Percentiles rank a stretch among this genome's conserved stretches.
Conservation (phyloP, 2,113 vertebrate species). For the Morphnarchus princeps region DNA sequence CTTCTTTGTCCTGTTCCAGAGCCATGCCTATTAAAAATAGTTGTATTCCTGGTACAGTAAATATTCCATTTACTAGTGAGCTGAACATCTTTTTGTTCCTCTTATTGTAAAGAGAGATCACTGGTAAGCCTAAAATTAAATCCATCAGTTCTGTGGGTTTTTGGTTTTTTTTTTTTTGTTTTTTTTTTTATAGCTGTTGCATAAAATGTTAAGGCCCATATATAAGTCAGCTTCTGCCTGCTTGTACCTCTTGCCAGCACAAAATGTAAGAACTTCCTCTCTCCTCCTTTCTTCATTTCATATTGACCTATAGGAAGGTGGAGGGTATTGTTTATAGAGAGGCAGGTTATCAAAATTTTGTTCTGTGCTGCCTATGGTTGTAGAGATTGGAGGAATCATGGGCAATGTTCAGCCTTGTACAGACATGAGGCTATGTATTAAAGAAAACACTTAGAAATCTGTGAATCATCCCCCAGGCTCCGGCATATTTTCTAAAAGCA, state of each 20-base stretch:
- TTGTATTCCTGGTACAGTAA: not conserved
- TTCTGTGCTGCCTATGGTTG: not conserved
- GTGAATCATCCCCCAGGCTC: not conserved
- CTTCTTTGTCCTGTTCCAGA: not conserved
- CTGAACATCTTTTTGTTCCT: not conserved
- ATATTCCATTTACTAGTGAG: not conserved
- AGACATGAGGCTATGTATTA: not conserved
- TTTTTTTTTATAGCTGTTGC: not conserved
- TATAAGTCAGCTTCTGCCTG: not conserved
- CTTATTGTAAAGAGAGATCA: not conserved
- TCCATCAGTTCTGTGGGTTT: not conserved
- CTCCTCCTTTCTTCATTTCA: not conserved
- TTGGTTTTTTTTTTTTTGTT: not conserved
- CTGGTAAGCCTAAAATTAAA: not conserved
- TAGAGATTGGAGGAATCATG: not conserved
- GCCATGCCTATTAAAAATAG: not conserved
- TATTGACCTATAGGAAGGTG: not conserved
- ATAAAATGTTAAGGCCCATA: not conserved
- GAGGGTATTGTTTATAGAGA: not conserved
- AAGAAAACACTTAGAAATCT: not conserved
- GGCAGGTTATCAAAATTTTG: not conserved
- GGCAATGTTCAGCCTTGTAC: not conserved
- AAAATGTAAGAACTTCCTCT: not conserved
- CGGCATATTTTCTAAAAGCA: not conserved
- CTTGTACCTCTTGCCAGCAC: not conserved